A percentile compares a stretch with the other conserved stretches of the same genome.
Evolutionary conservation across 2,113 vertebrate genomes (phyloP).

Genomic region (Vulpes ferrilata): DNA sequence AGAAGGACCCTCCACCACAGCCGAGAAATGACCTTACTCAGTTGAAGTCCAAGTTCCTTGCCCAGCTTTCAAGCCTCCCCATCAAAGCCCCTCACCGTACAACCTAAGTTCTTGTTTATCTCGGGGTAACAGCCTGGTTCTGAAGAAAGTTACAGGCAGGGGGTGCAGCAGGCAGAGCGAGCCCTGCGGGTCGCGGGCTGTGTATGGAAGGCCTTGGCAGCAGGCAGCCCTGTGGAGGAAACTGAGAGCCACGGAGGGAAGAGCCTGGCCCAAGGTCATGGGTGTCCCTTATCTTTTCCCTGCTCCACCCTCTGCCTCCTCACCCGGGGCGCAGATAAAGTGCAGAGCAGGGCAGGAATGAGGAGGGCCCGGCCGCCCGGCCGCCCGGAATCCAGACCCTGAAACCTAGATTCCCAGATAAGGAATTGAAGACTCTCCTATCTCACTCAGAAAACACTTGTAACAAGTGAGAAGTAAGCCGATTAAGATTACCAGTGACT

Average conservation of each 20-base stretch:
- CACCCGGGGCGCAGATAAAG: background rate
- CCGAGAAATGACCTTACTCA: background rate
- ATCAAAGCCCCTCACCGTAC: background rate
- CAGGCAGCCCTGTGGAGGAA: background rate
- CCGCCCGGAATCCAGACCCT: rapidly evolving
- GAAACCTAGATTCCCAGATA: background rate
- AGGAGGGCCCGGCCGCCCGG: background rate
- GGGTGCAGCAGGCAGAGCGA: background rate
- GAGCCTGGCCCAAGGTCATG: background rate
- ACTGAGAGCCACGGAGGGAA: background rate
- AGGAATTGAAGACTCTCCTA: background rate
- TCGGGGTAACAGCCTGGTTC: background rate
- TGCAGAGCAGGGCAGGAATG: background rate
- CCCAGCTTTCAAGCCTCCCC: background rate
- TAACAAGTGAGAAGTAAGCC: background rate
- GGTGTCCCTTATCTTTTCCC: background rate
- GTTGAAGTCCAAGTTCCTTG: background rate
- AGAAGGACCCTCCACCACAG: background rate
- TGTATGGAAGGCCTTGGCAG: background rate
- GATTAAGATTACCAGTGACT: background rate
- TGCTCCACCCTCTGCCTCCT: background rate
- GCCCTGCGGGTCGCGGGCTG: background rate
- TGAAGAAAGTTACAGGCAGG: background rate
- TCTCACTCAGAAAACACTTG: background rate
- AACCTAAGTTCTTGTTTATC: background rate